Base-by-base conservation (phyloP, 2,888 invertebrate genomes). In the Diarsia mendica region DNA sequence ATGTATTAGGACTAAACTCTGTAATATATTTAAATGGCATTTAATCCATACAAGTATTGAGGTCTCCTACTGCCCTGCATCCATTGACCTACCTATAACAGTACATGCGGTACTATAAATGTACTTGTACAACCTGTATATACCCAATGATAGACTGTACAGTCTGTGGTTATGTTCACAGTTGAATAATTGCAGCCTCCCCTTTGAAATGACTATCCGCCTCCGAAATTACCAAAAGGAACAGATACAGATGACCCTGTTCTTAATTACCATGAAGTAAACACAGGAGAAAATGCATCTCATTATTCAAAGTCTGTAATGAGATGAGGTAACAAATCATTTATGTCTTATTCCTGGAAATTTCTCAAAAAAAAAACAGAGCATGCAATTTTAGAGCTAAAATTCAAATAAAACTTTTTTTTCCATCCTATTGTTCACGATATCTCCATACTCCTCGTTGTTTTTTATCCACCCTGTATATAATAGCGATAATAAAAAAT, bases 171-270 rank as follows among this genome's bases (percentile, higher is more conserved):
- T 5, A 9, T n/a, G 20, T n/a, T 48, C 11, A 63, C 39, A 13
- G 53, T 6, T 63, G 18, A 68, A 78, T 63, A 63, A 78, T 78
- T 68, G n/a, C 51, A 49, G 28, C 55, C 4, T 23, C 49, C 15
- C 13, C 0, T 48, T 61, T 18, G 13, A 55, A 64, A 70, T 70
- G 46, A 28, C 15, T 64, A 46, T 28, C 1, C 18, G 23, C 49
- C 20, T 33, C 58, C 11, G 3, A 61, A 69, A 67, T 65, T 65
- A 44, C 46, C 15, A 33, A 75, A 68, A 48, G 58, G 33, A 53
- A 67, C 46, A 23, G 28, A 58, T 20, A 81, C 39, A 69, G 55
- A 70, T 75, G 55, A 51, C 15, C 13, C n/a, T 4, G 53, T 81
- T 61, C 55, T 64, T 79, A 49, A 78, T 78, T 39, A 55, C 53